A percentile compares a stretch with the other conserved stretches of the same genome.
Conservation (phyloP, 2,797 vertebrate species). For the Ptychobarbus kaznakovi region DNA sequence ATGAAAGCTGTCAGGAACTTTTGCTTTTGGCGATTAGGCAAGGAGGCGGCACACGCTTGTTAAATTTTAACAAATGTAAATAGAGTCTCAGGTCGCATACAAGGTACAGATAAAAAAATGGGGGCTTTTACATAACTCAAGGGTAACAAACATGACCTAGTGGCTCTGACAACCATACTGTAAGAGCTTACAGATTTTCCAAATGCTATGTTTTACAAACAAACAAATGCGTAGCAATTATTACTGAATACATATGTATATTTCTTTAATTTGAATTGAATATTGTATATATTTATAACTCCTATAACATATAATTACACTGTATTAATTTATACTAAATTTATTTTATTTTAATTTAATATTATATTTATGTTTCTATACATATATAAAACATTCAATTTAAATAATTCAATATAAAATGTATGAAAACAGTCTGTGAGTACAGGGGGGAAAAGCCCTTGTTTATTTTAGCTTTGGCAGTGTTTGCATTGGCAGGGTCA, state of each 20-base stretch:
- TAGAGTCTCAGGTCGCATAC: not conserved
- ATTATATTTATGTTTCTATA: not conserved
- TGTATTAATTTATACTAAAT: not conserved
- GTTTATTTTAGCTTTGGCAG: constrained; percentile 15
- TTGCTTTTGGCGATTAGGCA: constrained; percentile 35
- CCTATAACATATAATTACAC: not conserved
- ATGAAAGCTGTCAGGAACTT: constrained; percentile 38
- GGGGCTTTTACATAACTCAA: not conserved
- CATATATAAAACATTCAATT: not conserved
- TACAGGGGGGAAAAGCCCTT: not conserved
- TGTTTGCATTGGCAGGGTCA: constrained; percentile 21
- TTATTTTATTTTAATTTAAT: not conserved
- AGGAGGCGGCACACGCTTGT: constrained; percentile 13
- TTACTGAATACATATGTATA: not conserved
- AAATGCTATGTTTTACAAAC: not conserved
- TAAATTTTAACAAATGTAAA: constrained; percentile 13
- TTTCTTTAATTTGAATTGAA: not conserved
- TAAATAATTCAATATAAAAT: not conserved
- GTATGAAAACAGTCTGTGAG: not conserved
- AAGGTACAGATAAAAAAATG: not conserved
- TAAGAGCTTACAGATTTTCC: not conserved
- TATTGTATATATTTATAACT: not conserved
- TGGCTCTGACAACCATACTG: not conserved
- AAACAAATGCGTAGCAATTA: not conserved
- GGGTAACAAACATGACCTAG: constrained; percentile 11